Conservation (phyloP, 2,113 vertebrate species). For the Corythoichthys intestinalis region DNA sequence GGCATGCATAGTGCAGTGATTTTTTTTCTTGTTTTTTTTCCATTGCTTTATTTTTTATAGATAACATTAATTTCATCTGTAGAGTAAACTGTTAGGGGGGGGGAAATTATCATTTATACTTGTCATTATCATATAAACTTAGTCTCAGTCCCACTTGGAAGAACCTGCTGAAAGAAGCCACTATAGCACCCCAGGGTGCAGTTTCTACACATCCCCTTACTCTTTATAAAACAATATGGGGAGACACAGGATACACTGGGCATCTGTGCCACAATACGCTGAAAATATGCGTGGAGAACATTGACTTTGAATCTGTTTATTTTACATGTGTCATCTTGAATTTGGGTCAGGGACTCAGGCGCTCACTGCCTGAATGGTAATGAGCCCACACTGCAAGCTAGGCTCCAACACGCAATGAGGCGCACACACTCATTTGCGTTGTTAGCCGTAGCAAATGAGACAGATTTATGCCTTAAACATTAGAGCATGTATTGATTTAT, state of each 20-base stretch:
- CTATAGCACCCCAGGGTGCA: conserved; percentile 20
- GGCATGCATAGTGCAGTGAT: not conserved
- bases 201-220: conserved; percentile 17
- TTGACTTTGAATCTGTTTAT: conserved; percentile 46
- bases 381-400: conserved; percentile 34
- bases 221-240: conserved; percentile 17
- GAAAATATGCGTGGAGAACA: conserved; percentile 25
- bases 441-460: conserved; percentile 49
- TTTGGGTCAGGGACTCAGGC: conserved; percentile 54
- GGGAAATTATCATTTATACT: not conserved
- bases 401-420: conserved; percentile 17
- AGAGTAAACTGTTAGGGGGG: not conserved
- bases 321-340: conserved; percentile 54
- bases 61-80: not conserved
- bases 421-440: conserved; percentile 2
- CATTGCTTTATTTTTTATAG: not conserved
- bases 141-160: conserved; percentile 26
- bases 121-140: not conserved
- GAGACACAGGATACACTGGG: conserved; percentile 2
- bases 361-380: conserved; percentile 49
- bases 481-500: conserved; percentile 52
- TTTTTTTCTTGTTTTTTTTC: not conserved
- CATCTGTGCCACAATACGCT: not conserved
- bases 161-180: conserved; percentile 25
- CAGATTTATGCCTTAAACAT: conserved; percentile 45